Percentiles rank a stretch among this genome's conserved stretches.
These are phyloP conservation scores for Drosophila watanabei DNA, from an alignment of 1,140 invertebrate genomes.

Conservation along the genomic window DNA sequence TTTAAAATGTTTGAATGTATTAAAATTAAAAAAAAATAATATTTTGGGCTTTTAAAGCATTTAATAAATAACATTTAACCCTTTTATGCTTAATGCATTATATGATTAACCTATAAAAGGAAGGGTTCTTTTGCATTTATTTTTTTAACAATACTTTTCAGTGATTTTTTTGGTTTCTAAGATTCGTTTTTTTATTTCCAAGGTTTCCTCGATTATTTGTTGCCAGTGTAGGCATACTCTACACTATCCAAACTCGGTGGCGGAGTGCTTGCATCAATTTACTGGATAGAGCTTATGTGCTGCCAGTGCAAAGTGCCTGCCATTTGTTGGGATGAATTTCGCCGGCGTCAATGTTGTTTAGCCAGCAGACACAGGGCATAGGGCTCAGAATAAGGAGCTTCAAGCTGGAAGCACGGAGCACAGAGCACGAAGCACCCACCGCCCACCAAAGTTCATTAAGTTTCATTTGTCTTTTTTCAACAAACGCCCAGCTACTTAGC, in stretches of 20 bases:
- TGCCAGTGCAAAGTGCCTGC: slow-evolving; percentile 60
- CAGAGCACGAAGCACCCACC: background rate
- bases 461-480: slow-evolving; percentile 58
- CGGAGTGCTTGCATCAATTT: slow-evolving; percentile 71
- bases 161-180: background rate
- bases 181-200: no score
- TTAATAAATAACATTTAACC: no score
- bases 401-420: background rate
- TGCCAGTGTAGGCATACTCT: slow-evolving; percentile 11
- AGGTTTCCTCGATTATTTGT: background rate
- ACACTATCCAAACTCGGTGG: slow-evolving; percentile 1
- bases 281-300: slow-evolving; percentile 65
- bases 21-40: no score
- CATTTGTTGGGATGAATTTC: slow-evolving; percentile 54
- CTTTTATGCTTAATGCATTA: background rate
- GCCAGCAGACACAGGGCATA: slow-evolving; percentile 1
- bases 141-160: background rate
- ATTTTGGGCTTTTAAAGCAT: no score
- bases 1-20: no score
- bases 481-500: slow-evolving; percentile 54
- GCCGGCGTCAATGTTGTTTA: slow-evolving; percentile 60
- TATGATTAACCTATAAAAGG: background rate
- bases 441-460: slow-evolving; percentile 60
- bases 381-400: background rate
- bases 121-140: background rate